Percentiles rank a stretch among this genome's conserved stretches.
phyloP scores from a whole-genome alignment of 2,888 invertebrate species.

The Sphaeridia pumilis region DNA sequence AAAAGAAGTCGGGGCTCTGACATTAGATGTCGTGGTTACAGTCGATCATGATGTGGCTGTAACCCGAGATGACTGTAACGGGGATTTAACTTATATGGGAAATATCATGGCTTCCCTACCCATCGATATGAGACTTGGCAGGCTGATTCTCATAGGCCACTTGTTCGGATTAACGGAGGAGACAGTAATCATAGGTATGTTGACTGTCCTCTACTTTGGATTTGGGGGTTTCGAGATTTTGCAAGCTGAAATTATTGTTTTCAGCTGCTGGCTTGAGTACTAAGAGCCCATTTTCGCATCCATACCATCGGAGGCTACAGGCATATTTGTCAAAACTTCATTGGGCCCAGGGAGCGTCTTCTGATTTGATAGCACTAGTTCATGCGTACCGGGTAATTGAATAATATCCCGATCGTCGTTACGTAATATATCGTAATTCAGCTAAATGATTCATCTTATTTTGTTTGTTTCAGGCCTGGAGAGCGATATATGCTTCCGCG shows the following conservation, averaged over 20 bases:
- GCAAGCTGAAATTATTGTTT: background rate
- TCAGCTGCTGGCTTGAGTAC: constrained; percentile 74
- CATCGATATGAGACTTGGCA: constrained; percentile 65
- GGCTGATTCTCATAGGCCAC: constrained; percentile 74
- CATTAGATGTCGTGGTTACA: constrained; percentile 43
- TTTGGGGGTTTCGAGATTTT: background rate
- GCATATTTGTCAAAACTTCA: constrained; percentile 62
- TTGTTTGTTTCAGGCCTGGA: constrained; percentile 51
- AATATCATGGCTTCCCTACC: constrained; percentile 70
- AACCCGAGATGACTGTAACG: constrained; percentile 53
- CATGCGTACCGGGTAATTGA: constrained; percentile 62
- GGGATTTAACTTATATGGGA: constrained; percentile 78
- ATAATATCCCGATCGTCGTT: background rate
- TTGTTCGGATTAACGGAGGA: constrained; percentile 75
- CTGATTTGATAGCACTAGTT: constrained; percentile 70
- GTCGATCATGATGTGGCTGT: constrained; percentile 39
- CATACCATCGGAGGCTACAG: constrained; percentile 55
- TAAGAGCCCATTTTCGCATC: constrained; percentile 64
- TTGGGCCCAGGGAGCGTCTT: constrained; percentile 71
- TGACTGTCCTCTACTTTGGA: background rate
- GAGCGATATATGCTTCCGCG: constrained; percentile 46
- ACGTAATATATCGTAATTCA: background rate
- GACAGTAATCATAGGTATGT: constrained; percentile 62
- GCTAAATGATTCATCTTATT: background rate
- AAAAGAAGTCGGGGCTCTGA: constrained; percentile 58